These are phyloP conservation scores for Andrena fulva DNA, from an alignment of 2,888 invertebrate genomes.

Conservation along the genomic window DNA sequence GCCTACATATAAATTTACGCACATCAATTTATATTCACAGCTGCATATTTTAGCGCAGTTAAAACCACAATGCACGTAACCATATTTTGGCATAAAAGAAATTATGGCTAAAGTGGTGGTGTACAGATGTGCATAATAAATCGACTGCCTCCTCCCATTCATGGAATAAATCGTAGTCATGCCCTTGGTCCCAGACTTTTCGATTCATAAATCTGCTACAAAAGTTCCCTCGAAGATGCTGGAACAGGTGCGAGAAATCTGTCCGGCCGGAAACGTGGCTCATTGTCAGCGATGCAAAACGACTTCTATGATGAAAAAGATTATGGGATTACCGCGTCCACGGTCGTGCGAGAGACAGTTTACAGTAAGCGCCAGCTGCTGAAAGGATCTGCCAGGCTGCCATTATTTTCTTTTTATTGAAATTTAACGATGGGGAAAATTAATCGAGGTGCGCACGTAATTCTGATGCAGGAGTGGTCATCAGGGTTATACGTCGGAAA, in stretches of 20 bases:
- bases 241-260: conserved; percentile 68
- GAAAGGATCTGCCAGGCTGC: conserved; percentile 24
- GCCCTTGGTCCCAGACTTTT: too few species aligned
- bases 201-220: conserved; percentile 23
- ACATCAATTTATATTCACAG: too few species aligned
- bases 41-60: too few species aligned
- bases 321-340: conserved; percentile 50
- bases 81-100: neutral
- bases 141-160: neutral
- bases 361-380: conserved; percentile 62
- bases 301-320: conserved; percentile 52
- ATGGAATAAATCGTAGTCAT: neutral
- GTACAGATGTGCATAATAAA: neutral
- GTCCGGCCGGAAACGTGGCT: conserved; percentile 68
- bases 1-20: too few species aligned
- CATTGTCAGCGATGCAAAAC: conserved; percentile 58
- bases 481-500: neutral
- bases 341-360: conserved; percentile 24
- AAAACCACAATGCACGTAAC: too few species aligned
- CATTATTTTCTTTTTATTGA: conserved; percentile 52
- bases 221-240: conserved; percentile 1
- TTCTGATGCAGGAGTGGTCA: neutral
- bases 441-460: conserved; percentile 38
- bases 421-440: conserved; percentile 37
- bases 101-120: neutral